Percentiles rank a stretch among this genome's conserved stretches.
phyloP scores from a whole-genome alignment of 2,888 invertebrate species.

The Diadromus collaris region DNA sequence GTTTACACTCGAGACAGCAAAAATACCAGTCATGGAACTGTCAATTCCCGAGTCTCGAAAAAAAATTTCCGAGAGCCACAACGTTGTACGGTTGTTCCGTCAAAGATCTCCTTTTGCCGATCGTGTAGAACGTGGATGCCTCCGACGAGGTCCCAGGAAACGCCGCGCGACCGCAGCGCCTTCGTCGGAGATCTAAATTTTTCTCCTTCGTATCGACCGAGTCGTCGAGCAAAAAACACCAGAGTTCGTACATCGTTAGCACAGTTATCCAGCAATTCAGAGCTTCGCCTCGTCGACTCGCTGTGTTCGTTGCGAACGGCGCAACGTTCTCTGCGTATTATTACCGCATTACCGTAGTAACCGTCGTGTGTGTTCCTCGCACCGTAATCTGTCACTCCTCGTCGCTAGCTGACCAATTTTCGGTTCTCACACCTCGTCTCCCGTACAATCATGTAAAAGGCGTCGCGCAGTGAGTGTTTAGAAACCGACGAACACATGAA shows the following conservation, averaged over 20 bases:
- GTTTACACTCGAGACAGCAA: neutral
- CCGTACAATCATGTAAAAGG: neutral
- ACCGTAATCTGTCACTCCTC: slow-evolving; percentile 5
- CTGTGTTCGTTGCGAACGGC: neutral
- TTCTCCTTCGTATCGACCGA: neutral
- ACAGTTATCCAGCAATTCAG: neutral
- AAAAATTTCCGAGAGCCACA: slow-evolving; percentile 9
- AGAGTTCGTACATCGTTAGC: neutral
- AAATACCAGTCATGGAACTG: slow-evolving; percentile 28
- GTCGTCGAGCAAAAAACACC: neutral
- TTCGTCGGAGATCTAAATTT: neutral
- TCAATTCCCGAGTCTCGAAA: slow-evolving; percentile 16
- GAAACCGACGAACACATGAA: neutral
- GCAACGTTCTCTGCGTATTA: neutral
- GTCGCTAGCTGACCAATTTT: neutral
- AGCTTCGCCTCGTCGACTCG: neutral
- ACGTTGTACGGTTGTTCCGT: neutral
- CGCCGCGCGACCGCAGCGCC: neutral
- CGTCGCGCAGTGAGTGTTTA: neutral
- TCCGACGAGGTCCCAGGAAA: neutral
- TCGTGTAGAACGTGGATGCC: neutral
- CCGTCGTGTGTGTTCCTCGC: slow-evolving; percentile 8
- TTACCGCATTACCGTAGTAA: slow-evolving; percentile 14
- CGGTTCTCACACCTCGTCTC: neutral
- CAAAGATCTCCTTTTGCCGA: neutral